Evolutionary conservation across 2,797 vertebrate genomes (phyloP), one percentile per base, ranked within the genome.

Genomic region (Sparus aurata): DNA sequence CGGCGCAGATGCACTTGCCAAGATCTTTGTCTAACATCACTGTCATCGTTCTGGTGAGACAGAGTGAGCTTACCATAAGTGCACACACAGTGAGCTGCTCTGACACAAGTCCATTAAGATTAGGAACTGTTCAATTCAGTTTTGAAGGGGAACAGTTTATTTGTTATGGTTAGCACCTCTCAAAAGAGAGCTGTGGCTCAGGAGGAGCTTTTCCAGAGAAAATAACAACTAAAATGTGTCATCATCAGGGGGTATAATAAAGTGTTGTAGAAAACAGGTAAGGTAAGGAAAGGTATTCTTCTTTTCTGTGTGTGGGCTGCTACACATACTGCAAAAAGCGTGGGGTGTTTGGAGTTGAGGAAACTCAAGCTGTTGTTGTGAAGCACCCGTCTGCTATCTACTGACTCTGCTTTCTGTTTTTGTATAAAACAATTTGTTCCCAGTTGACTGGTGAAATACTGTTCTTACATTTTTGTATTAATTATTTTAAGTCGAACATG

Each of bases 1-100:
- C 0, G 97, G 97, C 2, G 96, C 97, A 2, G 97, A 98, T 0
- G 97, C 96, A 86, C 96, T 98, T 30, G 97, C 97, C 92, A 98
- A 98, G 94, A 97, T 98, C 91, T 98, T 98, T 60, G 96, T 97
- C 90, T 97, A 96, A 97, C 74, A 64, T 55, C 54, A 25, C 67
- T 64, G 52, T 69, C 5, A n/a, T 82, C 59, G 20, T 79, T 73
- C 82, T 77, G 91, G 93, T 93, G 83, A 92, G 89, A 60, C 22
- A 12, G 16, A 66, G 47, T 15, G 5, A 12, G n/a, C 5, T 34
- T n/a, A 8, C 52, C 0, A 57, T 41, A 54, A 52, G 25, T 0
- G 0, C 16, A 38, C 41, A 27, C n/a, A 10, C 55, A 20, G 13
- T 25, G 11, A 47, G 7, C 22, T 4, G 12, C 47, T 30, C 20